Evolutionary conservation across 1,140 invertebrate genomes (phyloP), one percentile per base, ranked within the genome.

Genomic region (Conus ventricosus): DNA sequence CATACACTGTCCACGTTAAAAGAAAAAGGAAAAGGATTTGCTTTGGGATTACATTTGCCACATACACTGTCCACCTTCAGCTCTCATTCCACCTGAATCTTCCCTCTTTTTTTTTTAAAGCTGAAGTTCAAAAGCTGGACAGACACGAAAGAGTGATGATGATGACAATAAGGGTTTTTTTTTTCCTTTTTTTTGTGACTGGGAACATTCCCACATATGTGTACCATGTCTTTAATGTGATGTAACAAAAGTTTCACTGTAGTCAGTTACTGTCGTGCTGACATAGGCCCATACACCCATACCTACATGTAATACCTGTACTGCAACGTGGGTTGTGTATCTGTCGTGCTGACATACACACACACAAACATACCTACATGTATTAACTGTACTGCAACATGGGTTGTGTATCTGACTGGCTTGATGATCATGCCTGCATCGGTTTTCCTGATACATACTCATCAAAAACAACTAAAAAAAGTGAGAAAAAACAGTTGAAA

Each of bases 391-490:
- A 71, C 23, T n/a, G 67, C 67, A 71, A 71, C 67, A 7, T 71
- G 67, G 67, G 67, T 71, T 71, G 67, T 71, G 67, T 71, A 71
- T 71, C 67, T 23, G 20, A 71, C 67, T 71, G 67, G 67, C 67
- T 71, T 71, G 11, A 20, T 71, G 17, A 53, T 17, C 80, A 82
- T 82, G 57, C 84, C 53, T 85, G 39, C 15, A 57, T 23, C 17
- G 17, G 27, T 57, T 85, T 57, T 51, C 53, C 84, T 60, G 39
- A 60, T 71, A 7, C 23, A n/a, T 57, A 67, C 84, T 57, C 39
- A 85, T 17, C 11, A 71, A 71, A 71, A 7, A 20, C 20, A n/a
- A 20, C 20, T 6, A 0, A 71, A 71, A 71, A 71, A 71, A 71
- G 23, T 63, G 39, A 54, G 6, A 51, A 82, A 53, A 82, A 51